Percentiles rank a stretch among this genome's conserved stretches.
These are phyloP conservation scores for Trissolcus brochymenae DNA, from an alignment of 2,888 invertebrate genomes.

Conservation along the genomic window DNA sequence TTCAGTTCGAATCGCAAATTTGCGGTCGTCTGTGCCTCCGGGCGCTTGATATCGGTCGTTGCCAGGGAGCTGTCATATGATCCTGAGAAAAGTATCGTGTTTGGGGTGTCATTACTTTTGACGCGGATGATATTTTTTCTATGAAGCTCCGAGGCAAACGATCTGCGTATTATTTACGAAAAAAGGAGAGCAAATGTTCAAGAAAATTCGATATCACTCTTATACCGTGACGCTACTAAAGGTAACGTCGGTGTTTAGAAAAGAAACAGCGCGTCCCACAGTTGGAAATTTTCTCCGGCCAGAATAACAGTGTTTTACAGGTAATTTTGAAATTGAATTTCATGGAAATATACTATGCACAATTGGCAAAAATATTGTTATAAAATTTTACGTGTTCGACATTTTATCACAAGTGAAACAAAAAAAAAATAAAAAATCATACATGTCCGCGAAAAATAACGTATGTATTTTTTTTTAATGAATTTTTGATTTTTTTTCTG, in stretches of 20 bases:
- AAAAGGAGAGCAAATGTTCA: slow-evolving; percentile 22
- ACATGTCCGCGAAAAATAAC: too few relatives aligned
- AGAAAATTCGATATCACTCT: slow-evolving; percentile 1
- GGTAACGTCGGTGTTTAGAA: slow-evolving; percentile 10
- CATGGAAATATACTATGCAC: neutral
- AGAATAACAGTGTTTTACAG: neutral
- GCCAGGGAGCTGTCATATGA: slow-evolving; percentile 30
- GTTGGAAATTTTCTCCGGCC: too few relatives aligned
- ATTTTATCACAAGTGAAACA: too few relatives aligned
- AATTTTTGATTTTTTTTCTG: slow-evolving; percentile 9
- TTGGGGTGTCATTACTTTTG: slow-evolving; percentile 35
- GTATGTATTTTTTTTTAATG: too few relatives aligned
- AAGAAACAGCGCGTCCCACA: slow-evolving; percentile 9
- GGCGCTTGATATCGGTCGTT: slow-evolving; percentile 34
- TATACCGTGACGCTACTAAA: neutral
- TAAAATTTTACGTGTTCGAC: neutral
- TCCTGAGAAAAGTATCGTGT: slow-evolving; percentile 37
- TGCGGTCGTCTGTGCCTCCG: slow-evolving; percentile 25
- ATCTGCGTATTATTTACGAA: slow-evolving; percentile 31
- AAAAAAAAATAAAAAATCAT: too few relatives aligned
- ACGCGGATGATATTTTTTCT: slow-evolving; percentile 44
- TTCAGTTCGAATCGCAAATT: slow-evolving; percentile 14
- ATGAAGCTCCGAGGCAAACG: slow-evolving; percentile 31
- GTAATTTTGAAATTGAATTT: neutral
- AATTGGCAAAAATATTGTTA: neutral